A percentile compares a stretch with the other conserved stretches of the same genome.
phyloP scores from a whole-genome alignment of 2,888 invertebrate species.

The Tinea trinotella region DNA sequence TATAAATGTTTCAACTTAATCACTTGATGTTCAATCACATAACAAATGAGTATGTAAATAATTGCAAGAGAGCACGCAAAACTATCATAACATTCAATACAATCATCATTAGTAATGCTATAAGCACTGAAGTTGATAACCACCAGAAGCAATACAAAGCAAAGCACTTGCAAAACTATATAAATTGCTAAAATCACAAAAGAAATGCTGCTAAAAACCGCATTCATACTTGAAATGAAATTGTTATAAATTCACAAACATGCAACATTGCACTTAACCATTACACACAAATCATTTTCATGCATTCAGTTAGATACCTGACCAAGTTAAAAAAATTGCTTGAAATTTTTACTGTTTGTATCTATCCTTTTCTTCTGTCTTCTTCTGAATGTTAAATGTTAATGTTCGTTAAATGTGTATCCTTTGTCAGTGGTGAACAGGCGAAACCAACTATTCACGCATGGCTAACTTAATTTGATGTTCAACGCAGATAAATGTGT shows the following conservation, averaged over 20 bases:
- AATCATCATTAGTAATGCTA: background rate
- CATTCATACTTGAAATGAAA: no score
- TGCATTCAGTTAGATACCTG: slow-evolving; percentile 45
- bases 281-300: slow-evolving; percentile 36
- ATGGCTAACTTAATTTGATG: slow-evolving; percentile 62
- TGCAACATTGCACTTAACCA: slow-evolving; percentile 6
- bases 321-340: slow-evolving; percentile 36
- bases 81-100: background rate
- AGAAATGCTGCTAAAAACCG: no score
- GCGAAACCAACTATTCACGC: slow-evolving; percentile 33
- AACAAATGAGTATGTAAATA: background rate
- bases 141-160: background rate
- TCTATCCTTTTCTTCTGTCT: slow-evolving; percentile 45
- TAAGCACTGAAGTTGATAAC: background rate
- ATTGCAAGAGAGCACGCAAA: background rate
- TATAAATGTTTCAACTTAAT: background rate
- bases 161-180: no score
- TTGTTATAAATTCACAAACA: background rate
- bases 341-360: slow-evolving; percentile 37
- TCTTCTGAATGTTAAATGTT: slow-evolving; percentile 31
- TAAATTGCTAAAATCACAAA: background rate
- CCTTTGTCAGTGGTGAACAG: slow-evolving; percentile 12
- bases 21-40: slow-evolving; percentile 3
- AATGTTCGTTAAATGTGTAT: slow-evolving; percentile 11
- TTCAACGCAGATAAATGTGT: slow-evolving; percentile 57